Percentiles rank a stretch among this genome's conserved stretches.
phyloP scores from a whole-genome alignment of 2,113 vertebrate genomes.

The Philantomba maxwellii region DNA sequence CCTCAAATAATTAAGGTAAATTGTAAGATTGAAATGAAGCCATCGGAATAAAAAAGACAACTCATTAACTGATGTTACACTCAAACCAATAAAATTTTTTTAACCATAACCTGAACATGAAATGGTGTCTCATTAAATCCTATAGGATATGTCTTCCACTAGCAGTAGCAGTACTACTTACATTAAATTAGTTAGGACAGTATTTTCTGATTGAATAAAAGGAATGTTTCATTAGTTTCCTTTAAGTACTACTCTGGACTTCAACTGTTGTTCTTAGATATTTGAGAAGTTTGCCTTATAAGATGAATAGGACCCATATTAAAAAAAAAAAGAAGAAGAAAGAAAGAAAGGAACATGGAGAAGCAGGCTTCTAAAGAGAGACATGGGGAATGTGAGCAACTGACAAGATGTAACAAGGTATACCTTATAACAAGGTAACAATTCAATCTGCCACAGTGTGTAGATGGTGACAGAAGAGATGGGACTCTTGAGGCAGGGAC shows the following conservation, averaged over 20 bases:
- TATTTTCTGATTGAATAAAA: neutral
- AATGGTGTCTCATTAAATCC: conserved; percentile 35
- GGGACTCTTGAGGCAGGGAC: neutral
- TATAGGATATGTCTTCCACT: conserved; percentile 25
- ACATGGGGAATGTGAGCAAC: neutral
- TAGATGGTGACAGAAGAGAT: neutral
- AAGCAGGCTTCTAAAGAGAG: neutral
- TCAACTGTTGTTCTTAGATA: neutral
- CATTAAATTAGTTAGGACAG: conserved; percentile 22
- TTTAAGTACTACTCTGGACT: neutral
- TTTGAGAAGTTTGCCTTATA: neutral
- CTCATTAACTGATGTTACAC: conserved; percentile 46
- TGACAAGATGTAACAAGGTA: neutral
- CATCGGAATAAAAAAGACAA: conserved; percentile 35
- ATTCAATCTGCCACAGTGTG: neutral
- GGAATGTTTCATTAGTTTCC: neutral
- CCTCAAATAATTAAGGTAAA: conserved; percentile 56
- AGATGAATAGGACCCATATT: neutral
- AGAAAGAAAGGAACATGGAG: neutral
- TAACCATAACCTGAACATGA: conserved; percentile 35
- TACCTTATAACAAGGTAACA: neutral
- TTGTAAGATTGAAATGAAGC: conserved; percentile 44
- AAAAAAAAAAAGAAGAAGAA: neutral
- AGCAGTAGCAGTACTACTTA: neutral
- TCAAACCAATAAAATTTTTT: conserved; percentile 47